phyloP scores from a whole-genome alignment of 2,113 vertebrate species.

The Chrysochloris asiatica region DNA sequence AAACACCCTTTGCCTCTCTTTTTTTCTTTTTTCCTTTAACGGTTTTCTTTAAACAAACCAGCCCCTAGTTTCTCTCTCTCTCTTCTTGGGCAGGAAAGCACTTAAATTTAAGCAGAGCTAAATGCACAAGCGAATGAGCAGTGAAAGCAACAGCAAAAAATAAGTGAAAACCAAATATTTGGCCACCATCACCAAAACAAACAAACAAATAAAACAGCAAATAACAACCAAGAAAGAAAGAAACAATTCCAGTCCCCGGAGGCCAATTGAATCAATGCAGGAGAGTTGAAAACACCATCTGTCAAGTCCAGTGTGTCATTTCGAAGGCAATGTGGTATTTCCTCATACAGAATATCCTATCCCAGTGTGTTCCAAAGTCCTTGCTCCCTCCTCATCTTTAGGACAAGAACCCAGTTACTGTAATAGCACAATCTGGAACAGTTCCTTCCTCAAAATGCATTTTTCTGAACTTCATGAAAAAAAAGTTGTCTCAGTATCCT shows the following conservation, averaged over 20 bases:
- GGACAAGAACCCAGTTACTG: background rate
- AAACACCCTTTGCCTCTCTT: background rate
- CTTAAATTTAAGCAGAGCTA: background rate
- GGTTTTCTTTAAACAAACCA: constrained; percentile 59
- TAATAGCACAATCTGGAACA: fast-evolving
- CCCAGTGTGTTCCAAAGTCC: constrained; percentile 50
- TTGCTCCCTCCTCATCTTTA: background rate
- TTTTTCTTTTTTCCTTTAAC: background rate
- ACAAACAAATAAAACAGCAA: background rate
- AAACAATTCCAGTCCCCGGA: background rate
- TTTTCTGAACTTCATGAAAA: constrained; percentile 53
- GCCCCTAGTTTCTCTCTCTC: background rate
- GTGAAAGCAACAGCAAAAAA: background rate
- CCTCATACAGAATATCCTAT: background rate
- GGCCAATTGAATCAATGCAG: constrained; percentile 14
- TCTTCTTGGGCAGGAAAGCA: background rate
- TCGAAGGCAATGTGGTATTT: background rate
- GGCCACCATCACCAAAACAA: background rate
- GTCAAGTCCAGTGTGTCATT: background rate
- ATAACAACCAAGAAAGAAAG: background rate
- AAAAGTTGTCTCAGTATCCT: background rate
- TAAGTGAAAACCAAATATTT: background rate
- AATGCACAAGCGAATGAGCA: background rate
- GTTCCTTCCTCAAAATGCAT: fast-evolving
- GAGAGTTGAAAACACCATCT: background rate